A percentile compares a stretch with the other conserved stretches of the same genome.
These are phyloP conservation scores for Amphilophus citrinellus DNA, from an alignment of 2,113 vertebrate species.

Conservation along the genomic window DNA sequence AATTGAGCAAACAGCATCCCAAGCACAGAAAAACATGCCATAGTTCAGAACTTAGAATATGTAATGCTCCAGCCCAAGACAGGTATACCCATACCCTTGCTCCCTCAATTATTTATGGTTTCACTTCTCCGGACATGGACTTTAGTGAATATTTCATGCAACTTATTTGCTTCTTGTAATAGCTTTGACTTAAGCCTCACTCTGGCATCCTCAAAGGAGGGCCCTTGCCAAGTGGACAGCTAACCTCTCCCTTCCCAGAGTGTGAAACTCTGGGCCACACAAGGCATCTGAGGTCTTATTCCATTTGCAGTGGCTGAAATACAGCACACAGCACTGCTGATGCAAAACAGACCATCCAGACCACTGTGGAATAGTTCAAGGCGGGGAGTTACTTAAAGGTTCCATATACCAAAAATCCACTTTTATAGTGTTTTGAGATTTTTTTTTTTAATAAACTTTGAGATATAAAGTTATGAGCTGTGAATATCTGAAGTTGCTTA, in stretches of 20 bases:
- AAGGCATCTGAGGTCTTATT: constrained; percentile 28
- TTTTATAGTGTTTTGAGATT: no score
- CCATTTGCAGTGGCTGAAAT: constrained; percentile 9
- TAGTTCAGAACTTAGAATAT: background rate
- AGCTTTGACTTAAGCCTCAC: constrained; percentile 57
- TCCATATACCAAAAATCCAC: background rate
- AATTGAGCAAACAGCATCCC: background rate
- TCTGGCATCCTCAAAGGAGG: constrained; percentile 15
- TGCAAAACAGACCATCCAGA: background rate
- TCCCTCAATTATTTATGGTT: constrained; percentile 68
- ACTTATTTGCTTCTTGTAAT: constrained; percentile 73
- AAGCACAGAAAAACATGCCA: background rate
- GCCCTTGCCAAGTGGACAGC: constrained; percentile 31
- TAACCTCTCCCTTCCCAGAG: constrained; percentile 28
- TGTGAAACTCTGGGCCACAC: background rate
- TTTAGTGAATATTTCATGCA: constrained; percentile 76
- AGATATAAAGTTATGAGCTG: no score
- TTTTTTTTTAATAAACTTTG: no score
- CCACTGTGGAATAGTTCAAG: background rate
- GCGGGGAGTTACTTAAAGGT: background rate
- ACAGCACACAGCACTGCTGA: background rate
- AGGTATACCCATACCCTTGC: constrained; percentile 38
- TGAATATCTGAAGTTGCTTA: background rate
- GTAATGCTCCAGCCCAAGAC: constrained; percentile 43
- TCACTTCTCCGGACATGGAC: constrained; percentile 51